Conservation (phyloP, 2,888 invertebrate species). For the Megaustenia siamemsis region DNA sequence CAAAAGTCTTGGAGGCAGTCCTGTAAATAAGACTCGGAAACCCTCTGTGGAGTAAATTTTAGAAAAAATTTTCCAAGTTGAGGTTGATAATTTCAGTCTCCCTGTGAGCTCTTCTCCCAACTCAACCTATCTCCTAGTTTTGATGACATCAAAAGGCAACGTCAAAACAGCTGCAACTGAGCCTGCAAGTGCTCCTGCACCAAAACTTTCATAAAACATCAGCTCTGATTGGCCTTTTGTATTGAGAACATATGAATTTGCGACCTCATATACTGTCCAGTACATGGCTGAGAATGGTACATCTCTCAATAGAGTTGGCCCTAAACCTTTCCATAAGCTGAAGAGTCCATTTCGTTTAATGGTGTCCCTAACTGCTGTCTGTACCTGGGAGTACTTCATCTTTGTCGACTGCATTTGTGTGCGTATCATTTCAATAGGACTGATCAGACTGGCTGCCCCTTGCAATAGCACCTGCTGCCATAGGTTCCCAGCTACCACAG, state of each 20-base stretch:
- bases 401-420: constrained; percentile 98
- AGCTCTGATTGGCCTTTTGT: constrained; percentile 68
- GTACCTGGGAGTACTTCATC: constrained; percentile 83
- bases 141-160: constrained; percentile 98
- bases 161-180: constrained; percentile 93
- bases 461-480: constrained; percentile 91
- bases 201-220: constrained; percentile 79
- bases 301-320: constrained; percentile 93
- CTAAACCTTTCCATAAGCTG: constrained; percentile 93
- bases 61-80: constrained; percentile 70
- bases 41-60: constrained; percentile 71
- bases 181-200: constrained; percentile 86
- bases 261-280: constrained; percentile 87
- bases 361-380: constrained; percentile 64
- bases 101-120: constrained; percentile 74
- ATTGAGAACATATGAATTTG: constrained; percentile 76
- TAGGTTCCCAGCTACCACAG: constrained; percentile 84
- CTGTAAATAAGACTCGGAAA: constrained; percentile 81
- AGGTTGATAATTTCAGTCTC: constrained; percentile 55
- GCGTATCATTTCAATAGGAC: constrained; percentile 95
- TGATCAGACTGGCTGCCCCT: constrained; percentile 91
- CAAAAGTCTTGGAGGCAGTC: constrained; percentile 92
- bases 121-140: constrained; percentile 88
- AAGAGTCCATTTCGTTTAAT: constrained; percentile 80
- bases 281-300: constrained; percentile 95